phyloP scores from a whole-genome alignment of 1,140 invertebrate genomes.

The Heliothis subflexa region DNA sequence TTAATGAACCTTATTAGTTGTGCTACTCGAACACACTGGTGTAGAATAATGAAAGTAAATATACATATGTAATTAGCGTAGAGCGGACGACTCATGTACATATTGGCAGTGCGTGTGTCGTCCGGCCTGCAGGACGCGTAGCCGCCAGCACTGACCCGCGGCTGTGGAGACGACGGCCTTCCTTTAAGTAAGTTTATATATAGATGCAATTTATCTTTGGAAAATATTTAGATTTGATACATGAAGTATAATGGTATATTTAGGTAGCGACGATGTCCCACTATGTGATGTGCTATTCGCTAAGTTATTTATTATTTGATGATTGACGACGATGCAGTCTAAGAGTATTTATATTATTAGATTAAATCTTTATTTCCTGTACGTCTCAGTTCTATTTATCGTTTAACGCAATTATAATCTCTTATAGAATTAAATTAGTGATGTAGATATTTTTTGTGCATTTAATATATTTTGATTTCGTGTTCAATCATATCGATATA shows the following conservation, averaged over 20 bases:
- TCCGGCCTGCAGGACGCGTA: no score
- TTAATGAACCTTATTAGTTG: no score
- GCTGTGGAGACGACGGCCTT: slow-evolving; percentile 49
- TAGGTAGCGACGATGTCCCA: background rate
- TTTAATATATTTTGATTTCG: slow-evolving; percentile 57
- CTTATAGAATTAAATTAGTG: slow-evolving; percentile 52
- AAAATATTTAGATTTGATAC: slow-evolving; percentile 61
- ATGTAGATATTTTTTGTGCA: slow-evolving; percentile 62
- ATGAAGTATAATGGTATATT: slow-evolving; percentile 49
- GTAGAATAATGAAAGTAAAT: no score
- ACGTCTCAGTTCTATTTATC: slow-evolving; percentile 19
- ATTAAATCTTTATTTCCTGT: slow-evolving; percentile 31
- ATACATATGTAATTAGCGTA: no score
- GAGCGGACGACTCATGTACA: no score
- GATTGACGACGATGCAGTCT: background rate
- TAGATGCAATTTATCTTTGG: slow-evolving; percentile 52
- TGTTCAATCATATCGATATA: slow-evolving; percentile 54
- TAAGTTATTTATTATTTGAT: slow-evolving; percentile 31
- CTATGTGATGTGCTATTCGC: background rate
- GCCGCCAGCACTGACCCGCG: background rate
- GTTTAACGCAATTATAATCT: slow-evolving; percentile 53
- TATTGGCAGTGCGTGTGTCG: no score
- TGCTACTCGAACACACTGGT: no score
- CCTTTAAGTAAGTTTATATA: slow-evolving; percentile 51
- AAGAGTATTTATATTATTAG: slow-evolving; percentile 30